Conservation (phyloP, 53 echinoderm and acorn worm species). For the Zoroaster sp. region DNA sequence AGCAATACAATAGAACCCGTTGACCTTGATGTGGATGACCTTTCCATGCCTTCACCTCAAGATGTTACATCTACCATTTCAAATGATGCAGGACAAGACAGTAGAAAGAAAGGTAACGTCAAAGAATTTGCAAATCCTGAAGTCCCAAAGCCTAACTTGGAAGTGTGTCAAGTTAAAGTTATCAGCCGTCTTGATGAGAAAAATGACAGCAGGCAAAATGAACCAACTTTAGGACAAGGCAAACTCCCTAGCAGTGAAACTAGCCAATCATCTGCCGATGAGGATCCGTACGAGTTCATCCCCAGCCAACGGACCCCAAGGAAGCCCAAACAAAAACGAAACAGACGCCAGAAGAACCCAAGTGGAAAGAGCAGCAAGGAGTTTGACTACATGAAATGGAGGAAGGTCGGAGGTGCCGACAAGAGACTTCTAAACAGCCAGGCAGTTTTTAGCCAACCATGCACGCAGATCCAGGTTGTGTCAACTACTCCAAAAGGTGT, state of each 20-base stretch:
- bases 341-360: conserved; percentile 52
- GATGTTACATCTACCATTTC: background rate
- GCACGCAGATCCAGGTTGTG: background rate
- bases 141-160: background rate
- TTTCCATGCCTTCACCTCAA: background rate
- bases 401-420: background rate
- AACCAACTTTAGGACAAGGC: background rate
- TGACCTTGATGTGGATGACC: too few relatives aligned
- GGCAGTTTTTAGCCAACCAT: background rate
- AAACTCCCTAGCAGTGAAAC: background rate
- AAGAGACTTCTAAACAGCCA: conserved; percentile 14
- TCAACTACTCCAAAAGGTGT: background rate
- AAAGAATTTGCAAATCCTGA: background rate
- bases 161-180: background rate
- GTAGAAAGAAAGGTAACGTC: background rate
- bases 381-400: conserved; percentile 56
- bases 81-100: background rate
- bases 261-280: background rate
- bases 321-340: conserved; percentile 65
- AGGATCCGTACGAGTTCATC: conserved; percentile 91
- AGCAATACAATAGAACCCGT: too few relatives aligned
- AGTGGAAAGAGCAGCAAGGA: conserved; percentile 31
- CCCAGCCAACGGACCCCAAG: conserved; percentile 89
- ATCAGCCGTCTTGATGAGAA: too few relatives aligned
- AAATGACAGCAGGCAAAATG: background rate